Percentiles rank a stretch among this genome's conserved stretches.
Conservation (phyloP, 2,113 vertebrate species). For the Otus sunia region DNA sequence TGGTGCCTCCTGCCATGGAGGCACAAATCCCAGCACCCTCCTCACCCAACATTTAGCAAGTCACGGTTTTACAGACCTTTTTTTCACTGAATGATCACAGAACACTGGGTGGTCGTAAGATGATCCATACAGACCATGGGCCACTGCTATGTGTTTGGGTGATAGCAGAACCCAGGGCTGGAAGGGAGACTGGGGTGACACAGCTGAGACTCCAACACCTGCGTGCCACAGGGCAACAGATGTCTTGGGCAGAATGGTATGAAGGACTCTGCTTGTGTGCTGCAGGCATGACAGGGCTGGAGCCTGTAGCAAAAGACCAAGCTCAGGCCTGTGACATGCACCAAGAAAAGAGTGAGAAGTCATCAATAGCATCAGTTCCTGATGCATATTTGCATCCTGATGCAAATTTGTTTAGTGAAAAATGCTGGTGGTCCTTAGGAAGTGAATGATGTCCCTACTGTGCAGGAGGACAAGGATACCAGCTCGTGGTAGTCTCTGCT, state of each 20-base stretch:
- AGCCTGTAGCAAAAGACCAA: neutral
- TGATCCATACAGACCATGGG: too few species aligned
- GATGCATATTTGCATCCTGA: neutral
- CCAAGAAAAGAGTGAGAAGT: neutral
- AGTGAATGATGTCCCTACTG: neutral
- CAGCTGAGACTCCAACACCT: neutral
- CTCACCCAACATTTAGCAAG: neutral
- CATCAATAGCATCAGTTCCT: rapidly evolving
- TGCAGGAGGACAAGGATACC: neutral
- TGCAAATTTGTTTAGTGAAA: neutral
- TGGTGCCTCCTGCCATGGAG: neutral
- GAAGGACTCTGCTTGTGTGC: neutral
- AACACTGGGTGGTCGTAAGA: neutral
- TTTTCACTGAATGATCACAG: neutral
- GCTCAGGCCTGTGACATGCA: neutral
- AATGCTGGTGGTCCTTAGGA: neutral
- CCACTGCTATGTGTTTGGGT: rapidly evolving
- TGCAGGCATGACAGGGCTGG: rapidly evolving
- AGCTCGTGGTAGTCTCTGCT: neutral
- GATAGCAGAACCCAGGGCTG: neutral
- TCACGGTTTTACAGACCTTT: too few species aligned
- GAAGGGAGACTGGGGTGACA: rapidly evolving
- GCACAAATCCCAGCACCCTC: neutral
- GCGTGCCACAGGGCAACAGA: neutral
- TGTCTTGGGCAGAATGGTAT: too few species aligned